Evolutionary conservation across 2,113 vertebrate species (phyloP).

Genomic region (Todiramphus saurophagus): DNA sequence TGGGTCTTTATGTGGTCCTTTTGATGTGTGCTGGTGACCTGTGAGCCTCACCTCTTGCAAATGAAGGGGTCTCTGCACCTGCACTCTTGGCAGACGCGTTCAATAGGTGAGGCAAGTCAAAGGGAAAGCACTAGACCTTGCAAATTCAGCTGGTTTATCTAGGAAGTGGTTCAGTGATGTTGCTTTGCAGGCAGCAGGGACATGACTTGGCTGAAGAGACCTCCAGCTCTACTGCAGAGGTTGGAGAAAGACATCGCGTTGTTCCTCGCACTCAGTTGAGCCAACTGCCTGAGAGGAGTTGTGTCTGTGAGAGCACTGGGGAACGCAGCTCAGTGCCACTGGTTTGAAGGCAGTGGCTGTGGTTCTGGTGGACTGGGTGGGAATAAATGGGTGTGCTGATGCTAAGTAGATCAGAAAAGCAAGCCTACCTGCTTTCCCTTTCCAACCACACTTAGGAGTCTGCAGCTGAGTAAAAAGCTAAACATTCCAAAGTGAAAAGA

Average conservation of each 20-base stretch:
- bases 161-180: background rate
- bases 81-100: background rate
- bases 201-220: background rate
- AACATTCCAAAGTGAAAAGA: background rate
- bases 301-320: background rate
- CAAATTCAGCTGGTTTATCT: background rate
- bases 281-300: background rate
- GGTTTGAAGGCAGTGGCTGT: background rate
- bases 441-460: background rate
- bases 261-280: background rate
- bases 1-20: slow-evolving; percentile 31
- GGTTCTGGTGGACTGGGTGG: background rate
- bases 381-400: background rate
- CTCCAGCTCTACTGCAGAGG: background rate
- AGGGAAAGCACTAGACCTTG: background rate
- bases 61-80: slow-evolving; percentile 35
- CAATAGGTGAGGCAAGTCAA: background rate
- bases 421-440: background rate
- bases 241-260: background rate
- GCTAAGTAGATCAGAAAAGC: background rate
- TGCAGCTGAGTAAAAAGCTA: background rate
- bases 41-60: slow-evolving; percentile 50
- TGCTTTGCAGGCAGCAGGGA: background rate
- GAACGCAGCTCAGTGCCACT: background rate
- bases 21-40: slow-evolving; percentile 52